Evolutionary conservation across 1,140 invertebrate genomes (phyloP).

Genomic region (Hyles euphorbiae): DNA sequence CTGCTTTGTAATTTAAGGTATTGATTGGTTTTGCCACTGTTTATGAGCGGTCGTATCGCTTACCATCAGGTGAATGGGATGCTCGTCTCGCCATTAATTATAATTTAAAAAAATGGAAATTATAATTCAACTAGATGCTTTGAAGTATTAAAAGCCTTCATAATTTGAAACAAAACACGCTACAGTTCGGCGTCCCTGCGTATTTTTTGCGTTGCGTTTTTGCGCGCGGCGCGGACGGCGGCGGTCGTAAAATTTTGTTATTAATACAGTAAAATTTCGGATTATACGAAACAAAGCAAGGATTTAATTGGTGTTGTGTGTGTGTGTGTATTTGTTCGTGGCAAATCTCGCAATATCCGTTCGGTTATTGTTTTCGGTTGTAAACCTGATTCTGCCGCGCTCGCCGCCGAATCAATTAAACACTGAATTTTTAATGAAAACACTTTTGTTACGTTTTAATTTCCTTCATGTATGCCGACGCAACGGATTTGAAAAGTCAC

Average conservation of each 20-base stretch:
- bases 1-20: too few relatives aligned
- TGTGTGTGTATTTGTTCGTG: constrained; percentile 34
- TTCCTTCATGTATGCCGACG: neutral
- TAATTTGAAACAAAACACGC: too few relatives aligned
- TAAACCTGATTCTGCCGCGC: constrained; percentile 31
- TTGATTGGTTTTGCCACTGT: too few relatives aligned
- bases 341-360: constrained; percentile 51
- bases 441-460: neutral
- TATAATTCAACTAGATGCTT: too few relatives aligned
- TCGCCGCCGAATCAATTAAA: constrained; percentile 14
- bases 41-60: too few relatives aligned
- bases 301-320: constrained; percentile 70
- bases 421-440: constrained; percentile 21
- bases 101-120: too few relatives aligned
- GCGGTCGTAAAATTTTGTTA: constrained; percentile 65
- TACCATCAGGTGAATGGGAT: too few relatives aligned
- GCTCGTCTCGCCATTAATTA: too few relatives aligned
- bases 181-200: neutral
- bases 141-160: too few relatives aligned
- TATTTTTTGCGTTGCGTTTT: constrained; percentile 60
- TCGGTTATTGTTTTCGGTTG: constrained; percentile 61
- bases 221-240: constrained; percentile 16
- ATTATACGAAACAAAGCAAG: constrained; percentile 71
- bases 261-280: constrained; percentile 71
- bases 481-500: too few relatives aligned